Evolutionary conservation across 2,888 invertebrate genomes (phyloP), one percentile per base, ranked within the genome.

Genomic region (Aspidapion aeneum): DNA sequence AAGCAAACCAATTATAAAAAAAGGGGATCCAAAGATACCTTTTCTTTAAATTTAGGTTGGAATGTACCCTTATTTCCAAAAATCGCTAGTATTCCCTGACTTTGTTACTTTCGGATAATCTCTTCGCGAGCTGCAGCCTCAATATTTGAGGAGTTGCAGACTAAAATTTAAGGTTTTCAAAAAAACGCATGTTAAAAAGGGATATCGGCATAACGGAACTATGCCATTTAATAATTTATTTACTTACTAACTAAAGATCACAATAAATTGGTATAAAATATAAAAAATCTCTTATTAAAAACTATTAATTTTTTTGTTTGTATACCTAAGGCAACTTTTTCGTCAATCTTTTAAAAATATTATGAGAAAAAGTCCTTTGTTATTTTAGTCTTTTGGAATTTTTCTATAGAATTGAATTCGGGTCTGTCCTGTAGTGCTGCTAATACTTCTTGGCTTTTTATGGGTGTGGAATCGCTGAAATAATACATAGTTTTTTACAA

Each of bases 361-460:
- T 68, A 71, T 22, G 68, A 69, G 66, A 73, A 73, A 66, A 70
- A 72, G 22, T 73, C 71, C 54, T 68, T 66, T 54, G 68, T 66
- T 48, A 67, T 67, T 64, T 71, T 71, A 51, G 66, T 68, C 21
- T 66, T 64, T 60, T 66, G 67, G 57, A 72, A 74, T 35, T 65
- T 63, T 52, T 57, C 63, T 49, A 74, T 69, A 0, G 68, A 63
- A 17, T 63, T 35, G 56, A 74, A 68, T 64, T 75, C 74, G n/a
- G 68, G 63, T 54, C 74, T 63, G 56, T 75, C 74, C 7, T 68
- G 68, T 21, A 75, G 64, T 16, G 70, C 74, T 55, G 63, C 62
- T 60, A 68, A 62, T 5, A 74, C 65, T 64, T 73, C 72, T n/a
- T 69, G 62, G 55, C 55, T 58, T 22, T 67, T 70, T 60, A 73